Evolutionary conservation across 2,113 vertebrate genomes (phyloP).

Genomic region (Osmerus mordax): DNA sequence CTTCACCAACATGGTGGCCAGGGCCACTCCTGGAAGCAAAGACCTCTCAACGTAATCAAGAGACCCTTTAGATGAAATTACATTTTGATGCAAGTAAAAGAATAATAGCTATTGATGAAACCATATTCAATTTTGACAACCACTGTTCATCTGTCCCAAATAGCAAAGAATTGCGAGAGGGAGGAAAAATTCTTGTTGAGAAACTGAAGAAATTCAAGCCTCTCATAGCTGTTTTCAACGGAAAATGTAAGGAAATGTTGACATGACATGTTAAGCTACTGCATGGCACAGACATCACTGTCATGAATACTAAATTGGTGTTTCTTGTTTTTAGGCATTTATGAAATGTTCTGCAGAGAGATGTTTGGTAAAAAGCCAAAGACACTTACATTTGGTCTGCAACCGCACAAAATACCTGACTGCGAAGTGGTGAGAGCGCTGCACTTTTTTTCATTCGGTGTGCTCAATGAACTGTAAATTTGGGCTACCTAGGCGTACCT

Average conservation of each 20-base stretch:
- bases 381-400: conserved; percentile 70
- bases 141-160: conserved; percentile 20
- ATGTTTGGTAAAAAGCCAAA: conserved; percentile 94
- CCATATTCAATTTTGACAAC: not conserved
- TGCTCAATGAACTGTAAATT: too few relatives aligned
- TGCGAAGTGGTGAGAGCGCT: conserved; percentile 88
- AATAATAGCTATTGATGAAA: not conserved
- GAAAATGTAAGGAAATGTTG: conserved; percentile 86
- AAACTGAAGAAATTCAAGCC: conserved; percentile 93
- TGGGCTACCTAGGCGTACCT: not conserved
- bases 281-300: too few relatives aligned
- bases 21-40: conserved; percentile 96
- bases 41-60: conserved; percentile 85
- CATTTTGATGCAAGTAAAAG: not conserved
- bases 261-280: not conserved
- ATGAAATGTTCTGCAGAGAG: conserved; percentile 98
- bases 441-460: not conserved
- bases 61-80: not conserved
- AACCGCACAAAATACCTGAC: conserved; percentile 83
- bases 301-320: too few relatives aligned
- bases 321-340: conserved; percentile 80
- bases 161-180: conserved; percentile 97
- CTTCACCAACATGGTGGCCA: conserved; percentile 97
- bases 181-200: conserved; percentile 92
- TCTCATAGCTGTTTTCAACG: conserved; percentile 96